Evolutionary conservation across 92 coral and sea anemone species (phyloP).

Genomic region (Muricea muricata): DNA sequence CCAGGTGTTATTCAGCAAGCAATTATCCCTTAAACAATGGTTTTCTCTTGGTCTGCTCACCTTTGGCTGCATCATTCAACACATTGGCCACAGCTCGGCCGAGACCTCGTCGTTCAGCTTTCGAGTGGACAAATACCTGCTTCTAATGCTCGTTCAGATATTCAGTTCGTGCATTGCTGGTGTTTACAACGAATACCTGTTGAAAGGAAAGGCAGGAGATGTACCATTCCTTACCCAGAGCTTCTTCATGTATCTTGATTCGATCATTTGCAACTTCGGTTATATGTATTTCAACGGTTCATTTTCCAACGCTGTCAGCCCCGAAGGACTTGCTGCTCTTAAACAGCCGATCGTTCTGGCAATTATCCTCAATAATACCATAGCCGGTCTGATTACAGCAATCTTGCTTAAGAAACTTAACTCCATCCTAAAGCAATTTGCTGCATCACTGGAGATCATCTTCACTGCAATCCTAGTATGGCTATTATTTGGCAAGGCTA

Average conservation of each 20-base stretch:
- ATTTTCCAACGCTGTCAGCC: constrained; percentile 74
- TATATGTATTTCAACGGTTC: constrained; percentile 78
- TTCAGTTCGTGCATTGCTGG: constrained; percentile 99
- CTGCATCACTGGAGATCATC: constrained; percentile 95
- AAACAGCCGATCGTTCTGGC: constrained; percentile 75
- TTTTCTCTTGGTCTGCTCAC: constrained; percentile 85
- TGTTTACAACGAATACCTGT: constrained; percentile 94
- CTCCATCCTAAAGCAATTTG: constrained; percentile 96
- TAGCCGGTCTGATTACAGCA: constrained; percentile 94
- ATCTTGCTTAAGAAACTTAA: constrained; percentile 83
- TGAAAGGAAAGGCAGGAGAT: constrained; percentile 91
- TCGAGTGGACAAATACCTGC: constrained; percentile 74
- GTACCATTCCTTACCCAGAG: constrained; percentile 92
- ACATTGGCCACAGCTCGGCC: constrained; percentile 60
- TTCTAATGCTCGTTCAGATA: constrained; percentile 89
- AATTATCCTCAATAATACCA: constrained; percentile 86
- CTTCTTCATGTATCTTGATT: constrained; percentile 92
- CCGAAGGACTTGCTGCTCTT: constrained; percentile 74
- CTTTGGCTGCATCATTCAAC: constrained; percentile 88
- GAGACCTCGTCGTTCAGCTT: constrained; percentile 67
- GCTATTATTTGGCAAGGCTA: constrained; percentile 95
- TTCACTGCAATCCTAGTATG: constrained; percentile 92
- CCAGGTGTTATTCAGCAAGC: constrained; percentile 86
- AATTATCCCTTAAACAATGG: constrained; percentile 84
- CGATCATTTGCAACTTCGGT: constrained; percentile 80